Conservation (phyloP, 2,113 vertebrate genomes). For the Hucho hucho region DNA sequence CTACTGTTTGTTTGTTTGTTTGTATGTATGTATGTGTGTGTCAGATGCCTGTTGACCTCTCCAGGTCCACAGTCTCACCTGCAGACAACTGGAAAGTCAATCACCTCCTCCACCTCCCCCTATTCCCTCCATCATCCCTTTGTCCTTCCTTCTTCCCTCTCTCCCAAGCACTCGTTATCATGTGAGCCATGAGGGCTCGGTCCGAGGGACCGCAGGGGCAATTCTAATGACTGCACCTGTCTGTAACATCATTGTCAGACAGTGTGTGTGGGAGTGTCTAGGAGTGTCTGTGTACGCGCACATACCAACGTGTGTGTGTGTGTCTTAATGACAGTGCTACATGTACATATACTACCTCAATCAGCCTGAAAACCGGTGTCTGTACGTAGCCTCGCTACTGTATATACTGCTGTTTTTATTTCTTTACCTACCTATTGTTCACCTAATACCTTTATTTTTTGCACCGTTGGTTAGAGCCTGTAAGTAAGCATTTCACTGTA, state of each 20-base stretch:
- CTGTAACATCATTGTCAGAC: constrained; percentile 89
- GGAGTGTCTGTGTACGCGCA: constrained; percentile 10
- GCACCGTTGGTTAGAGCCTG: no score
- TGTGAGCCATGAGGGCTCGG: constrained; percentile 66
- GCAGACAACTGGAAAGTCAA: constrained; percentile 78
- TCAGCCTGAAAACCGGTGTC: no score
- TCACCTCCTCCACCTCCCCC: constrained; percentile 36
- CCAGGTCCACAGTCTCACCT: constrained; percentile 59
- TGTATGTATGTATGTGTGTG: no score
- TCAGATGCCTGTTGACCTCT: no score
- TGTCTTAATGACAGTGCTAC: constrained; percentile 69
- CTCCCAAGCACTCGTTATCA: constrained; percentile 82
- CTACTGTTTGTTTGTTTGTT: neutral
- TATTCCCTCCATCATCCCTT: neutral
- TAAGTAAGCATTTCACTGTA: no score
- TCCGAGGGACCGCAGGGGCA: constrained; percentile 64
- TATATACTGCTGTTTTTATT: no score
- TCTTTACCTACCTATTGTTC: no score
- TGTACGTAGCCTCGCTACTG: no score
- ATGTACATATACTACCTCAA: no score
- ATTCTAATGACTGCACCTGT: constrained; percentile 94
- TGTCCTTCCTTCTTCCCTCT: neutral
- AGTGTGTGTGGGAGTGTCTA: no score
- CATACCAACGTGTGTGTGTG: constrained; percentile 26
- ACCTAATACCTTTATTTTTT: no score